Evolutionary conservation across 2,888 invertebrate genomes (phyloP), one percentile per base, ranked within the genome.

Genomic region (Ypsolopha scabrella): DNA sequence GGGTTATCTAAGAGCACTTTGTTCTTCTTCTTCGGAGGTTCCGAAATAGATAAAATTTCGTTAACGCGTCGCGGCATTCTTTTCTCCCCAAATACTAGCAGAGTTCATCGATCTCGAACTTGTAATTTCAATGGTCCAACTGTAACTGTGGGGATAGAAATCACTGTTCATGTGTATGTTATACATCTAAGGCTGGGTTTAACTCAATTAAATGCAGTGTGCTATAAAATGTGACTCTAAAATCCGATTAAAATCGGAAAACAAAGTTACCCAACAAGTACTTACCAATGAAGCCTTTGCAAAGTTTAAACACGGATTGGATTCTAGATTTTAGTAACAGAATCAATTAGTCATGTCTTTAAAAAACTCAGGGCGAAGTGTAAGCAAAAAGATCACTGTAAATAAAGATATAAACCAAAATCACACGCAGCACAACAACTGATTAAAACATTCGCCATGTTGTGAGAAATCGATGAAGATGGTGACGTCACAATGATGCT

Each of bases 391-490:
- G 61, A 55, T 41, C 54, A 55, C 48, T 54, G 52, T 51, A 59
- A 56, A 50, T 57, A 47, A 51, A 55, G 51, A 57, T 60, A 55
- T 53, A 33, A 59, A 56, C 53, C 53, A 63, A 62, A 63, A 59
- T 57, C 58, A 43, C 53, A 56, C 52, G 55, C 64, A 60, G 61
- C 58, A 60, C 56, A 71, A 65, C 75, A 75, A 75, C 70, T 75
- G 75, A 70, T 69, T 67, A 65, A 53, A 63, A 59, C n/a, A 58
- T 67, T 73, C 76, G 85, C 83, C 85, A 86, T 86, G 75, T 85
- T 86, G 85, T 80, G 78, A 61, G 61, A 67, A 63, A 61, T 61
- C 60, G 52, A 57, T 54, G 53, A 38, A 56, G 55, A 53, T 59
- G 63, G 54, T 55, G 52, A 58, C 57, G 56, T 64, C 64, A 60